These are phyloP conservation scores for Pandemis corylana DNA, from an alignment of 2,888 invertebrate species.

Conservation along the genomic window DNA sequence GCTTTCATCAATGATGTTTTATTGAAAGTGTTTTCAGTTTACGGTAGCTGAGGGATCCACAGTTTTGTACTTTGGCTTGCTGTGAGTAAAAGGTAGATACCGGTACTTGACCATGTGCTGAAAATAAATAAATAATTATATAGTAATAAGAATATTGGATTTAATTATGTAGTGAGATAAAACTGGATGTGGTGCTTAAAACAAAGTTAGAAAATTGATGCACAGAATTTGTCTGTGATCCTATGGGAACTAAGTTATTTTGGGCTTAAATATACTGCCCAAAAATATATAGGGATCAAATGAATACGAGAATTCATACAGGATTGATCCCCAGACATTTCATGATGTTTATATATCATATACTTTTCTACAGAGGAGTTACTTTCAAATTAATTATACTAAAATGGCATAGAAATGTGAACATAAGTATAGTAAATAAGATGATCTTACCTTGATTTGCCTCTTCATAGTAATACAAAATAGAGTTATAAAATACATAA, in stretches of 20 bases:
- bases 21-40: conserved; percentile 69
- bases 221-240: no score
- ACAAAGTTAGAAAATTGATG: background rate
- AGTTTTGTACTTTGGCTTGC: conserved; percentile 97
- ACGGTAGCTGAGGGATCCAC: conserved; percentile 73
- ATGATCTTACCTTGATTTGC: conserved; percentile 95
- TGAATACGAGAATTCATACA: no score
- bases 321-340: no score
- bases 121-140: conserved; percentile 65
- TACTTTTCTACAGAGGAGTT: background rate
- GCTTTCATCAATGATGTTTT: conserved; percentile 51
- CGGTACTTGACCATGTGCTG: conserved; percentile 99
- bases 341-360: no score
- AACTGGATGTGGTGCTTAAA: background rate
- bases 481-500: conserved; percentile 99
- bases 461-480: conserved; percentile 99
- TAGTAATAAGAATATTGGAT: background rate
- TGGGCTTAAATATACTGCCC: no score
- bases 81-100: conserved; percentile 99
- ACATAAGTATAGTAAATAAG: conserved; percentile 7
- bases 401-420: background rate
- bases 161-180: background rate
- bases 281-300: no score
- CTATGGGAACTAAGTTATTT: no score
- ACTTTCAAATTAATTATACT: background rate